phyloP scores from a whole-genome alignment of 2,888 invertebrate species.

The Candidula unifasciata region DNA sequence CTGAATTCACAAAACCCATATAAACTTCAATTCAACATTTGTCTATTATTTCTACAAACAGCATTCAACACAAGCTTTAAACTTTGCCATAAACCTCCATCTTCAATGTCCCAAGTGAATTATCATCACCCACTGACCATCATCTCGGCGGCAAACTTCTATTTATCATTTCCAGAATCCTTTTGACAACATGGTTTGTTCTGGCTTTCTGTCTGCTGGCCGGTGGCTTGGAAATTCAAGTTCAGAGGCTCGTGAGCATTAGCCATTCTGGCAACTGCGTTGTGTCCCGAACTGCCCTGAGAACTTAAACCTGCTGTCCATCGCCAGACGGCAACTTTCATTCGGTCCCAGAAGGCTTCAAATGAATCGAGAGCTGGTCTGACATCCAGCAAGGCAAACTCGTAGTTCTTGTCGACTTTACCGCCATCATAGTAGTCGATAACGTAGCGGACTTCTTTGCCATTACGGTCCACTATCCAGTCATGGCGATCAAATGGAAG shows the following conservation, averaged over 20 bases:
- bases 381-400: conserved; percentile 96
- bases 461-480: conserved; percentile 95
- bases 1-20: conserved; percentile 24
- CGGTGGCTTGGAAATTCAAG: neutral
- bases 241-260: conserved; percentile 21
- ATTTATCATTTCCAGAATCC: neutral
- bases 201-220: neutral
- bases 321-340: conserved; percentile 94
- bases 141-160: neutral
- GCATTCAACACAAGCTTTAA: too few species aligned
- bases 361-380: conserved; percentile 96
- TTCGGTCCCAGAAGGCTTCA: conserved; percentile 91
- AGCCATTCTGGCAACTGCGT: conserved; percentile 46
- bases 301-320: conserved; percentile 76
- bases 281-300: neutral
- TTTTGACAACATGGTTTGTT: neutral
- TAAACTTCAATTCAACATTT: neutral
- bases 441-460: conserved; percentile 88
- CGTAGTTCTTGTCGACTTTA: conserved; percentile 87
- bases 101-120: too few species aligned
- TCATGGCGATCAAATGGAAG: conserved; percentile 99
- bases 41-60: too few species aligned
- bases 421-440: conserved; percentile 99
- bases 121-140: neutral
- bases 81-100: too few species aligned